Percentiles rank a stretch among this genome's conserved stretches.
Evolutionary conservation across 2,113 vertebrate species (phyloP).

Genomic region (Panurus biarmicus): DNA sequence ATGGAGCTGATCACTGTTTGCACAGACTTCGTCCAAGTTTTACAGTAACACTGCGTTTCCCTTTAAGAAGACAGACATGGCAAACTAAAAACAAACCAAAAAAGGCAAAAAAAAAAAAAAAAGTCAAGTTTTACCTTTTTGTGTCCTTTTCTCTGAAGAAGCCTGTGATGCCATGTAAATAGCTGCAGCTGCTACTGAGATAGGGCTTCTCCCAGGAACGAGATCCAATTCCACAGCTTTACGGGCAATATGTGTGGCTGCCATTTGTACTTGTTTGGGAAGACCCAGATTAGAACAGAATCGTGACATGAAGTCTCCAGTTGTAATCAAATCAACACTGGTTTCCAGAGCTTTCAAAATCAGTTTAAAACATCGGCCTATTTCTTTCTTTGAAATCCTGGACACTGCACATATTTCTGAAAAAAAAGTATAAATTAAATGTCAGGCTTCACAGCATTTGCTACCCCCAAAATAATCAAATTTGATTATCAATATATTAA

Average conservation of each 20-base stretch:
- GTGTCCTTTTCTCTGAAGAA: slow-evolving; percentile 95
- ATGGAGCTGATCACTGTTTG: neutral
- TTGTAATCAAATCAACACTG: slow-evolving; percentile 97
- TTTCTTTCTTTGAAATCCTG: slow-evolving; percentile 98
- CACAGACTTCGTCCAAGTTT: neutral
- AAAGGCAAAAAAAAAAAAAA: no score
- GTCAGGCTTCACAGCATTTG: neutral
- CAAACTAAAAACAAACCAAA: neutral
- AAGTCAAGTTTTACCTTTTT: slow-evolving; percentile 81
- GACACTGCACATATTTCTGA: slow-evolving; percentile 98
- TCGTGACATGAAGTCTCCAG: slow-evolving; percentile 98
- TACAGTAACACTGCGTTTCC: neutral
- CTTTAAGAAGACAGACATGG: neutral
- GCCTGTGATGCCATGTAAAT: slow-evolving; percentile 99
- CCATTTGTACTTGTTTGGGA: slow-evolving; percentile 98
- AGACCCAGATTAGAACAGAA: slow-evolving; percentile 98
- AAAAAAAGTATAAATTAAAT: neutral
- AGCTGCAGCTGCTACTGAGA: slow-evolving; percentile 94
- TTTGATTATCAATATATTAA: neutral
- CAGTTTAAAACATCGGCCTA: slow-evolving; percentile 96
- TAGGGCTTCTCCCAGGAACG: slow-evolving; percentile 95
- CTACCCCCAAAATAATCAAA: neutral
- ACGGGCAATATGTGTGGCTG: slow-evolving; percentile 91
- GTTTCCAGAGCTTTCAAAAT: slow-evolving; percentile 98
- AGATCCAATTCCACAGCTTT: slow-evolving; percentile 95